Conservation (phyloP, 2,888 invertebrate genomes). For the Mystacides longicornis region DNA sequence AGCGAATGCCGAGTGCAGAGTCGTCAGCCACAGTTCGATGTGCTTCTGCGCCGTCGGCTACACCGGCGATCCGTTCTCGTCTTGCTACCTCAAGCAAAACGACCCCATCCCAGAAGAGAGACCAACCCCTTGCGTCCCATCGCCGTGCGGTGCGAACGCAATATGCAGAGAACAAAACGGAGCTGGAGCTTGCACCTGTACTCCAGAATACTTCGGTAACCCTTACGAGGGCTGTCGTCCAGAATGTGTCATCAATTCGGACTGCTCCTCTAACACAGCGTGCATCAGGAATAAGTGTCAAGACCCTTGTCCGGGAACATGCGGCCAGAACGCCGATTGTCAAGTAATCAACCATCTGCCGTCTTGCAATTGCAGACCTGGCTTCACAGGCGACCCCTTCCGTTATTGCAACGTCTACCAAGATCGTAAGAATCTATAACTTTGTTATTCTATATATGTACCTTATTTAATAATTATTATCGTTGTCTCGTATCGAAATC, state of each 20-base stretch:
- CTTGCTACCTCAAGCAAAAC: constrained; percentile 21
- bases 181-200: constrained; percentile 57
- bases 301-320: constrained; percentile 66
- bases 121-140: constrained; percentile 53
- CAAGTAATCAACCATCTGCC: constrained; percentile 68
- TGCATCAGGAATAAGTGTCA: constrained; percentile 65
- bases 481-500: no score
- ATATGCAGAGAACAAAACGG: constrained; percentile 52
- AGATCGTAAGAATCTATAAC: constrained; percentile 43
- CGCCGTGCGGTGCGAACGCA: constrained; percentile 67
- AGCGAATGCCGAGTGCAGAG: constrained; percentile 59
- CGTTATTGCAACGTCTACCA: constrained; percentile 46
- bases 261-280: constrained; percentile 59
- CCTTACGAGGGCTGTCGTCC: constrained; percentile 53
- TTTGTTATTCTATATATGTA: background rate
- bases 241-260: constrained; percentile 63
- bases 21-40: constrained; percentile 70
- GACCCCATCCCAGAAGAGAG: constrained; percentile 32
- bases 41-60: constrained; percentile 63
- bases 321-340: constrained; percentile 65
- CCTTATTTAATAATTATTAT: background rate
- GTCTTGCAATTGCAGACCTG: constrained; percentile 59
- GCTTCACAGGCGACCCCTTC: constrained; percentile 66
- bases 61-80: constrained; percentile 66
- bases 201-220: constrained; percentile 51